A percentile compares a stretch with the other conserved stretches of the same genome.
These are phyloP conservation scores for Callionymus lyra DNA, from an alignment of 2,113 vertebrate genomes.

Conservation along the genomic window DNA sequence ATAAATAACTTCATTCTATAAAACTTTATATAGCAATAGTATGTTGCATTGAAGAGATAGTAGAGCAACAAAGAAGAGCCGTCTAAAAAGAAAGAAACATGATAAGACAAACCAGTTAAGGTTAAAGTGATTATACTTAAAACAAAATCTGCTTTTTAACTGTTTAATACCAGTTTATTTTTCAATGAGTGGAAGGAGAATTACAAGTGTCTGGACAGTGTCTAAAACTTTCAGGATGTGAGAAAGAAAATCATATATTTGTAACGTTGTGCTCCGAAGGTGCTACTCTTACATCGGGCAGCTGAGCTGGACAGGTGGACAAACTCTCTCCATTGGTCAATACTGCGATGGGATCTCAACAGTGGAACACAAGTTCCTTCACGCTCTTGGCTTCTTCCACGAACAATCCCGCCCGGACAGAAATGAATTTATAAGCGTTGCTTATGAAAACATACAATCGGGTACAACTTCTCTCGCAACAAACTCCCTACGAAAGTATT, in stretches of 20 bases:
- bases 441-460: slow-evolving; percentile 60
- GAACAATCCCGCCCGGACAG: slow-evolving; percentile 80
- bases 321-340: slow-evolving; percentile 70
- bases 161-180: too few relatives aligned
- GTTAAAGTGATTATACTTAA: too few relatives aligned
- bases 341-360: slow-evolving; percentile 61
- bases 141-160: background rate
- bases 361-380: slow-evolving; percentile 77
- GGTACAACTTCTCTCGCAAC: slow-evolving; percentile 53
- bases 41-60: too few relatives aligned
- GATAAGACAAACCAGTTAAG: too few relatives aligned
- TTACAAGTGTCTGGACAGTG: too few relatives aligned
- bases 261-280: slow-evolving; percentile 55
- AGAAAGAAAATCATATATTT: background rate
- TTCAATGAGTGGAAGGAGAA: too few relatives aligned
- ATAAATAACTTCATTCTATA: too few relatives aligned
- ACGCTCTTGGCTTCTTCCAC: slow-evolving; percentile 78
- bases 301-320: background rate
- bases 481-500: too few relatives aligned
- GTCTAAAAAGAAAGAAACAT: too few relatives aligned
- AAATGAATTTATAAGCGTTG: slow-evolving; percentile 71
- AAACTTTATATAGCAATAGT: too few relatives aligned
- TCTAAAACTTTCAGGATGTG: too few relatives aligned
- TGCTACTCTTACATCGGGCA: slow-evolving; percentile 72
- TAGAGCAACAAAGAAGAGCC: too few relatives aligned